phyloP scores from a whole-genome alignment of 1,140 invertebrate genomes.

The Hestina assimilis region DNA sequence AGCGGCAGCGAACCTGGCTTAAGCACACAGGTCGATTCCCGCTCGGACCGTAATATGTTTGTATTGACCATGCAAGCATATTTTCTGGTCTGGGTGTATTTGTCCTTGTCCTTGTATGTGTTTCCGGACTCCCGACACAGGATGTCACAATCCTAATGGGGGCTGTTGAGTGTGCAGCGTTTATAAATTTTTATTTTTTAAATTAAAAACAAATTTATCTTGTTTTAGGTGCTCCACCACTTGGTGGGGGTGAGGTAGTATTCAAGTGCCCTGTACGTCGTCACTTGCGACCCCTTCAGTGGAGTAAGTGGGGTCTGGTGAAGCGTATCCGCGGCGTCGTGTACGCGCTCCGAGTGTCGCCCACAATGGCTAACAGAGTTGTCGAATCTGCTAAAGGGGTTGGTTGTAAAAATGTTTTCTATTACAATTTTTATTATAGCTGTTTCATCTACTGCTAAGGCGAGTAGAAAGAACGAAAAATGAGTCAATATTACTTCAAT shows the following conservation, averaged over 20 bases:
- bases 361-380: constrained; percentile 93
- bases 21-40: too few relatives aligned
- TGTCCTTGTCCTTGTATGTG: too few relatives aligned
- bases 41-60: too few relatives aligned
- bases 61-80: too few relatives aligned
- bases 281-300: constrained; percentile 80
- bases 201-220: background rate
- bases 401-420: constrained; percentile 26
- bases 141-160: too few relatives aligned
- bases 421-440: too few relatives aligned
- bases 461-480: too few relatives aligned
- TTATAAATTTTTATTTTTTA: background rate
- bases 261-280: constrained; percentile 91
- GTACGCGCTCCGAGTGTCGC: constrained; percentile 93
- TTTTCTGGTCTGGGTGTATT: too few relatives aligned
- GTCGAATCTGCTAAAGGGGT: constrained; percentile 94
- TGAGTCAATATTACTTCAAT: background rate
- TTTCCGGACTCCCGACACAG: too few relatives aligned
- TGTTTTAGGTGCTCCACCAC: constrained; percentile 81
- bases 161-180: too few relatives aligned
- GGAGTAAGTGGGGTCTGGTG: constrained; percentile 92
- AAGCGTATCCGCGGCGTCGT: constrained; percentile 95
- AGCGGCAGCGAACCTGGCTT: too few relatives aligned
- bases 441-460: too few relatives aligned
- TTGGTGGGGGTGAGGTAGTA: constrained; percentile 93